Conservation (phyloP, 1,140 invertebrate genomes). For the Drosophila mayri region DNA sequence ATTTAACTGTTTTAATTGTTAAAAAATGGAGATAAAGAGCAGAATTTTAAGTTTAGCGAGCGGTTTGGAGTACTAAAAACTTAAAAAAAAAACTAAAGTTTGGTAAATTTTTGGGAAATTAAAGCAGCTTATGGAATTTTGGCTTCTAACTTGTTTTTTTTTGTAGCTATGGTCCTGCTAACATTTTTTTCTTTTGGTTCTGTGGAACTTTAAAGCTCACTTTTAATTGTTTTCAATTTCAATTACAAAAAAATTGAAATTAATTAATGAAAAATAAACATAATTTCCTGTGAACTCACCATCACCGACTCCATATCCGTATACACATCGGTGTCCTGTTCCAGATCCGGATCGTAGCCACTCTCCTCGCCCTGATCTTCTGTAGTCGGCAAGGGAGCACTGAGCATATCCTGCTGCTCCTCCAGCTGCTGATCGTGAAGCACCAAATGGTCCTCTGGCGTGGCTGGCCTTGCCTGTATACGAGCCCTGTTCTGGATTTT, state of each 20-base stretch:
- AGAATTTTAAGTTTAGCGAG: background rate
- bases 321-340: background rate
- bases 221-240: no score
- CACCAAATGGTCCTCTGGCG: conserved; percentile 22
- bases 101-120: no score
- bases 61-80: background rate
- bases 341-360: conserved; percentile 10
- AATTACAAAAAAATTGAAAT: no score
- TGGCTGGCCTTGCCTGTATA: background rate
- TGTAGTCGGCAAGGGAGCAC: no score
- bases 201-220: no score
- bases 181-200: no score
- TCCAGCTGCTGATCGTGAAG: conserved; percentile 47
- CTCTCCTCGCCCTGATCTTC: conserved; percentile 12
- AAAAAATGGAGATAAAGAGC: fast-evolving
- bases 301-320: background rate
- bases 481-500: background rate
- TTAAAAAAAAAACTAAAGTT: no score
- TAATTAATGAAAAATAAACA: no score
- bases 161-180: no score
- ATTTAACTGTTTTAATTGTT: fast-evolving
- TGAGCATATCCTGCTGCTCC: conserved; percentile 29
- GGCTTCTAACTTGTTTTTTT: no score
- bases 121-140: no score
- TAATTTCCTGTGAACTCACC: no score